phyloP scores from a whole-genome alignment of 2,888 invertebrate genomes.

The Seira ritae region DNA sequence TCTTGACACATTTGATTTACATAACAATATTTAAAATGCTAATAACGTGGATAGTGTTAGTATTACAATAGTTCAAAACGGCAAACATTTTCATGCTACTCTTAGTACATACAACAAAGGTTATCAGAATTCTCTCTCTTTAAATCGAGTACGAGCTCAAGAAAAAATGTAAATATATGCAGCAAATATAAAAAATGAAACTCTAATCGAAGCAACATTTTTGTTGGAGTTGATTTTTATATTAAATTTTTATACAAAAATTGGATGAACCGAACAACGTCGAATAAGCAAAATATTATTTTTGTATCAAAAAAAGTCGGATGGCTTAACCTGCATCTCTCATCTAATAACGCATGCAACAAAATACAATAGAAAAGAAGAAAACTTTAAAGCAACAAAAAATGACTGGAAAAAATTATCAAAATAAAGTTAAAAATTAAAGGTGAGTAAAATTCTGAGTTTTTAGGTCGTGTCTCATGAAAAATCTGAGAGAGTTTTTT shows the following conservation, averaged over 20 bases:
- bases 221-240: too few relatives aligned
- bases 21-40: conserved; percentile 20
- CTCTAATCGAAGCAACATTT: too few relatives aligned
- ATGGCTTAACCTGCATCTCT: too few relatives aligned
- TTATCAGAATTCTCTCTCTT: too few relatives aligned
- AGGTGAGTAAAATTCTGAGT: not conserved
- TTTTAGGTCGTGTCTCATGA: too few relatives aligned
- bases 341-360: not conserved
- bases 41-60: conserved; percentile 33
- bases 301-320: too few relatives aligned
- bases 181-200: not conserved
- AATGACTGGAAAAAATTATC: conserved; percentile 6
- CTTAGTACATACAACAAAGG: not conserved
- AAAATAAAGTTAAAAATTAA: conserved; percentile 11
- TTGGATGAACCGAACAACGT: too few relatives aligned
- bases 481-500: too few relatives aligned
- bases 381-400: conserved; percentile 4
- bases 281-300: too few relatives aligned
- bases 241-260: too few relatives aligned
- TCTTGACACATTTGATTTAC: conserved; percentile 71
- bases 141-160: too few relatives aligned
- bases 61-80: conserved; percentile 41
- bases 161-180: not conserved
- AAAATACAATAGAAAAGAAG: not conserved
- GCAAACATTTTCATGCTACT: conserved; percentile 41